Base-by-base conservation (phyloP, 1,140 invertebrate species). In the Ectropis grisescens region DNA sequence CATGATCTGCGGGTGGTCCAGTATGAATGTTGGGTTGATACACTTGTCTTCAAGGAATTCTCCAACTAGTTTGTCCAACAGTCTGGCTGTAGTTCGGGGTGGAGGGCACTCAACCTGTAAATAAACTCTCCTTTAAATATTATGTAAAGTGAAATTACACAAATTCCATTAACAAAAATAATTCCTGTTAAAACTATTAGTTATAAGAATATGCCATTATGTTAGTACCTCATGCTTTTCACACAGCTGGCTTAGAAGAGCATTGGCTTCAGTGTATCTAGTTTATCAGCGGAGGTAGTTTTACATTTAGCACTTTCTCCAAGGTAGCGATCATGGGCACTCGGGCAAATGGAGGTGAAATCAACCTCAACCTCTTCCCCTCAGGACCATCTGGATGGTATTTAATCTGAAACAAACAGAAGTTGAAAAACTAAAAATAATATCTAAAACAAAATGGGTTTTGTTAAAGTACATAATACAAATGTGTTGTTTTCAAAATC, bases 1-100 rank as follows among this genome's bases (percentile, higher is more conserved):
- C 98, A 99, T 99, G 13, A 99, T 91, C 88, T 98, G 94, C 3
- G 98, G 98, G 86, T 99, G 98, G 56, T 99, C 95, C 52, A 91
- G 89, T 44, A 99, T 97, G 66, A 96, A 99, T 14, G 97, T 97
- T 5, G 98, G 98, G 85, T 96, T 98, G 33, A 98, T 91, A 70
- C 96, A 98, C 32, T 90, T 89, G 47, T 95, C 93, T 86, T 99
- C 98, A 29, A 99, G 88, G 59, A 94, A 99, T 44, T 98, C 93
- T 9, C 98, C 97, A 26, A 98, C 97, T 29, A 96, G 88, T 83
- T 99, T 99, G 76, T 99, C 98, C 8, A 99, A 80, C 31, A 99
- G 83, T 49, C 98, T 87, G 1, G 97, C 90, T 12, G 94, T 89
- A 7, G 98, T 99, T 55, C 93, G 87, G 1, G 98, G 98, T 7